These are phyloP conservation scores for Zaprionus lineosus DNA, from an alignment of 2,888 invertebrate species.

Conservation along the genomic window DNA sequence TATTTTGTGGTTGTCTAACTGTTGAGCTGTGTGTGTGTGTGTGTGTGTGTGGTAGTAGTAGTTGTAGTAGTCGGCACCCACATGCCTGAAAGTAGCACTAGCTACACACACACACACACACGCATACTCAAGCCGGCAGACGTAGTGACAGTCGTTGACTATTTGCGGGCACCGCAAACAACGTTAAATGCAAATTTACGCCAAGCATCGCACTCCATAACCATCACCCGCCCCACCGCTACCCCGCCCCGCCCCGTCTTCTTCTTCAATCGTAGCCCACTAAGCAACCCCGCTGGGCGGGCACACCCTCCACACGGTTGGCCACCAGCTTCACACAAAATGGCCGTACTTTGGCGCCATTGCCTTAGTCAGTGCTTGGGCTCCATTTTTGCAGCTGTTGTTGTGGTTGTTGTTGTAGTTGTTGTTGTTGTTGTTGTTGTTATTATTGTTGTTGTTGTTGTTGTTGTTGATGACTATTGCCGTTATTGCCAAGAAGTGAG, in stretches of 20 bases:
- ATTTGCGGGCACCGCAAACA: conserved; percentile 78
- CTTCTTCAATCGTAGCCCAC: background rate
- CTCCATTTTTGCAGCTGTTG: conserved; percentile 14
- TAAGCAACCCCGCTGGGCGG: conserved; percentile 2
- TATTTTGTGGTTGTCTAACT: conserved; percentile 75
- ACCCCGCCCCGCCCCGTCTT: background rate
- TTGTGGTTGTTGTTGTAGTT: conserved; percentile 48
- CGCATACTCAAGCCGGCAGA: background rate
- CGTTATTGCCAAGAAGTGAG: conserved; percentile 63
- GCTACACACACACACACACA: conserved; percentile 6
- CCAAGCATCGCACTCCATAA: conserved; percentile 38
- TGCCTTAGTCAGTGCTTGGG: conserved; percentile 44
- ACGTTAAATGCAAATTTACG: conserved; percentile 79
- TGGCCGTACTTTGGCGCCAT: conserved; percentile 77
- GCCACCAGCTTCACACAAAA: conserved; percentile 62
- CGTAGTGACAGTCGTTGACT: conserved; percentile 49
- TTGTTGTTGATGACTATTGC: conserved; percentile 69
- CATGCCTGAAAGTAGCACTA: conserved; percentile 23
- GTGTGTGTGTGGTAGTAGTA: conserved; percentile 13
- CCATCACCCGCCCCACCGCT: conserved; percentile 2
- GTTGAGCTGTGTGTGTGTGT: conserved; percentile 46
- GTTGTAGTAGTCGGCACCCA: conserved; percentile 21
- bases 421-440: conserved; percentile 18
- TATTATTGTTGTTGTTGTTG: conserved; percentile 20
- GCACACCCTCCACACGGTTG: conserved; percentile 1